Evolutionary conservation across 1,140 invertebrate species (phyloP).

Genomic region (Brachionus sp.): DNA sequence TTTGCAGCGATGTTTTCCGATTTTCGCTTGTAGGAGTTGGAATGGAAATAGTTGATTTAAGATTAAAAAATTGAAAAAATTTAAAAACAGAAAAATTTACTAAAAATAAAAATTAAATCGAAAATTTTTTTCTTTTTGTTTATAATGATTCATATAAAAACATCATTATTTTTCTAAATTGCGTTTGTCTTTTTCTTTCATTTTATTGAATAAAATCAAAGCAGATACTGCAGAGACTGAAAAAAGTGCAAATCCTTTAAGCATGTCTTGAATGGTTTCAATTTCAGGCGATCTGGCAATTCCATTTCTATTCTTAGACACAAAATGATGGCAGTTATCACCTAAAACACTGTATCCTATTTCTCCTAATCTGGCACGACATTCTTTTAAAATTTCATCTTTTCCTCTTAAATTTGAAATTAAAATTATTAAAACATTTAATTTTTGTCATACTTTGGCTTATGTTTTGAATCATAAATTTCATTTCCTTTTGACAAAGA

Average conservation of each 20-base stretch:
- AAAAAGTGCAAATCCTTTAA: too few relatives aligned
- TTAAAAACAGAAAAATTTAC: neutral
- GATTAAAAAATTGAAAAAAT: neutral
- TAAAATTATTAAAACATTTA: neutral
- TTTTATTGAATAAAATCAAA: neutral
- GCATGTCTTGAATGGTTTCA: neutral
- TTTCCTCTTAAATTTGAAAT: neutral
- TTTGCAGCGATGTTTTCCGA: neutral
- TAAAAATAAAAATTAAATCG: neutral
- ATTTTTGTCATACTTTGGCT: constrained; percentile 4
- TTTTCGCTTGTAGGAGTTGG: constrained; percentile 27
- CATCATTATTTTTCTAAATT: neutral
- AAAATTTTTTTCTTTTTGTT: neutral
- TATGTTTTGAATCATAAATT: neutral
- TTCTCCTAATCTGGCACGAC: neutral
- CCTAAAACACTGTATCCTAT: neutral
- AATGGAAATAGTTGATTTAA: constrained; percentile 35
- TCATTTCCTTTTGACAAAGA: neutral
- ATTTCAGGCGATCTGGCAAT: neutral
- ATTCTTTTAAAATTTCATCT: constrained; percentile 5
- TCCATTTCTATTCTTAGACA: neutral
- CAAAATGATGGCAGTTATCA: constrained; percentile 23
- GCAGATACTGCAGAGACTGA: neutral
- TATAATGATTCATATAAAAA: neutral
- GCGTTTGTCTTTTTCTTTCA: neutral